phyloP scores from a whole-genome alignment of 53 echinoderm and acorn worm genomes.

The Holothuria scabra region DNA sequence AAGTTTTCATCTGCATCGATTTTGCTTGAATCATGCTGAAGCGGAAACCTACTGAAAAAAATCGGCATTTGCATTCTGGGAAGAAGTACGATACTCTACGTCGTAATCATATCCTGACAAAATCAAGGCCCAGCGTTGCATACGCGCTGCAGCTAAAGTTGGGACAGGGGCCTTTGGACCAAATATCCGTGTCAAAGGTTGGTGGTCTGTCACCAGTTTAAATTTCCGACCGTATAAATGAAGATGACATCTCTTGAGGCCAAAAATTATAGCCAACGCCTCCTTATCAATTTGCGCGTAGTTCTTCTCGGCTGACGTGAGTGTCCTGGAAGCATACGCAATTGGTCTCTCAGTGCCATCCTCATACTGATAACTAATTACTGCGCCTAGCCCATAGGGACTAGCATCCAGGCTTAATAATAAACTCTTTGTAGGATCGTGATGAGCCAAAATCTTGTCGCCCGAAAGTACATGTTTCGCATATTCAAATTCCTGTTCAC shows the following conservation, averaged over 20 bases:
- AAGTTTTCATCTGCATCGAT: conserved; percentile 14
- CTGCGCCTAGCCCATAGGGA: neutral
- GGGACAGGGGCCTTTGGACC: conserved; percentile 29
- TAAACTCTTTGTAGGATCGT: conserved; percentile 4
- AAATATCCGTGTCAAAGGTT: conserved; percentile 45
- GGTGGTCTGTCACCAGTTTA: conserved; percentile 23
- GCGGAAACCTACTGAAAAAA: conserved; percentile 44
- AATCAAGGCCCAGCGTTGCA: too few species aligned
- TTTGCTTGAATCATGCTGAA: neutral
- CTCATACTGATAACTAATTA: neutral
- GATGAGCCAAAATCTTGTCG: neutral
- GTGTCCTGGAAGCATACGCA: conserved; percentile 46
- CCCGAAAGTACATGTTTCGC: conserved; percentile 25
- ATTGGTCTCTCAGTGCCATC: conserved; percentile 43
- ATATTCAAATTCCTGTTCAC: conserved; percentile 7
- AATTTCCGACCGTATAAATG: conserved; percentile 24
- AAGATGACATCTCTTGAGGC: conserved; percentile 45
- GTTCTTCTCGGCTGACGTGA: conserved; percentile 26
- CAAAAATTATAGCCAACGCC: conserved; percentile 38
- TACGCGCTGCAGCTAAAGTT: neutral
- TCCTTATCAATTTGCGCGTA: conserved; percentile 11
- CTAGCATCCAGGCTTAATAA: neutral
- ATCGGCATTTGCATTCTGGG: too few species aligned
- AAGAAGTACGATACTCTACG: too few species aligned
- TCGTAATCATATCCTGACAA: too few species aligned